Conservation (phyloP, 2,888 invertebrate genomes). For the Ectemnius cavifrons region DNA sequence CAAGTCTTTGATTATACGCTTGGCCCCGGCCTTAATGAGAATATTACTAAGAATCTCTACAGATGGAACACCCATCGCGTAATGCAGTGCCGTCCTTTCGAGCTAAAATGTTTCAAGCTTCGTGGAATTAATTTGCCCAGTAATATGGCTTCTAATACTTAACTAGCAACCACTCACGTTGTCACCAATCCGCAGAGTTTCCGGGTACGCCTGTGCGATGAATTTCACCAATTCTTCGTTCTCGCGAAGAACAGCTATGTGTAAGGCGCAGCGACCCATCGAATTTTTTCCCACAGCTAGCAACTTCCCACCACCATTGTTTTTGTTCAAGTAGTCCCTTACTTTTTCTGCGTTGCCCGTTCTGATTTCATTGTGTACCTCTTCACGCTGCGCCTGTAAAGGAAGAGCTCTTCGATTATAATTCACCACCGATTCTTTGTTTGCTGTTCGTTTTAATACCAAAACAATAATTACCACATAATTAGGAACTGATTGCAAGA, state of each 20-base stretch:
- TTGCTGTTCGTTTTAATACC: too few relatives aligned
- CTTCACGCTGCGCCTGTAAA: constrained; percentile 86
- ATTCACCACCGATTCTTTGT: too few relatives aligned
- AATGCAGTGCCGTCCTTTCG: constrained; percentile 92
- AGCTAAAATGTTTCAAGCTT: constrained; percentile 80
- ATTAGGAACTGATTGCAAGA: constrained; percentile 85
- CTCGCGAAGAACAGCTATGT: constrained; percentile 91
- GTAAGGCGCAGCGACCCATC: constrained; percentile 89
- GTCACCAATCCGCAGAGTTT: constrained; percentile 88
- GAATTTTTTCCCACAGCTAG: constrained; percentile 83
- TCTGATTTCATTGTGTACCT: constrained; percentile 86
- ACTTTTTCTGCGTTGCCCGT: constrained; percentile 82
- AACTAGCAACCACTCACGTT: constrained; percentile 83
- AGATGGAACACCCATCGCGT: constrained; percentile 93
- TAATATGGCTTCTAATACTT: neutral
- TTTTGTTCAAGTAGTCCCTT: constrained; percentile 79
- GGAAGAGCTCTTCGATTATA: neutral
- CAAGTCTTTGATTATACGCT: constrained; percentile 90
- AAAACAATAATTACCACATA: constrained; percentile 83
- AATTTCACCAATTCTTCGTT: constrained; percentile 89
- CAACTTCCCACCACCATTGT: constrained; percentile 80
- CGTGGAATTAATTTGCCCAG: neutral
- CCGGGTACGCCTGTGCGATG: constrained; percentile 86
- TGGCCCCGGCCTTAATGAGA: constrained; percentile 90
- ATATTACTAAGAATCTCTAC: constrained; percentile 90